Percentiles rank a stretch among this genome's conserved stretches.
These are phyloP conservation scores for Limnephilus lunatus DNA, from an alignment of 2,888 invertebrate genomes.

Conservation along the genomic window DNA sequence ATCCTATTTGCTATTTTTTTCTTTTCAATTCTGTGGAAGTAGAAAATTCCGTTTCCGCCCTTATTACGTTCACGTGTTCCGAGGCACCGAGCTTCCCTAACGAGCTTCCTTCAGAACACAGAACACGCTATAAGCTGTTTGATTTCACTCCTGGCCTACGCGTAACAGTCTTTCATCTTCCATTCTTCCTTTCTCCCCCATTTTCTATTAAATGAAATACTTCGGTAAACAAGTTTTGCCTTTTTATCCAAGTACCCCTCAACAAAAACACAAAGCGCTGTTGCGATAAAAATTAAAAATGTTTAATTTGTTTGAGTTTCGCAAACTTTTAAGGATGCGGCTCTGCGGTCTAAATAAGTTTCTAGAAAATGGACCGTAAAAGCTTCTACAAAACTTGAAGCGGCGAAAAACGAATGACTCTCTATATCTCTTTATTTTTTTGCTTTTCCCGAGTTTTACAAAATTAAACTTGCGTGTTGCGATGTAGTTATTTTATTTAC, in stretches of 20 bases:
- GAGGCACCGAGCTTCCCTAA: conserved; percentile 25
- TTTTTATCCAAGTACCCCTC: background rate
- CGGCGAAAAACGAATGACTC: background rate
- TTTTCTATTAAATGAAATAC: background rate
- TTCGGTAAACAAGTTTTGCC: background rate
- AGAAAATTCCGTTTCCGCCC: background rate
- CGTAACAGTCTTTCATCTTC: background rate
- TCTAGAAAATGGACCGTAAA: background rate
- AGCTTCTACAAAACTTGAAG: background rate
- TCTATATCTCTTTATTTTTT: background rate
- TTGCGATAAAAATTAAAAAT: background rate
- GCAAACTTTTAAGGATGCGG: background rate
- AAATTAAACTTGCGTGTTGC: background rate
- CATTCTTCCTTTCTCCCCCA: background rate
- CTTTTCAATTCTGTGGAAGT: background rate
- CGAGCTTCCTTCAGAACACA: conserved; percentile 34
- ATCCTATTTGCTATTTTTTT: background rate
- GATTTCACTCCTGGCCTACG: background rate
- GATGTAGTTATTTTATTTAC: background rate
- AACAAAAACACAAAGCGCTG: background rate
- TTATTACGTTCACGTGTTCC: conserved; percentile 24
- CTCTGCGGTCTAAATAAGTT: background rate
- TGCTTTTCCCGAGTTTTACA: background rate
- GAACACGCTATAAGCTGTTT: conserved; percentile 8
- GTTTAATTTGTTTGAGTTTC: background rate